Conservation (phyloP, 1,140 invertebrate species). For the Whitmania pigra region DNA sequence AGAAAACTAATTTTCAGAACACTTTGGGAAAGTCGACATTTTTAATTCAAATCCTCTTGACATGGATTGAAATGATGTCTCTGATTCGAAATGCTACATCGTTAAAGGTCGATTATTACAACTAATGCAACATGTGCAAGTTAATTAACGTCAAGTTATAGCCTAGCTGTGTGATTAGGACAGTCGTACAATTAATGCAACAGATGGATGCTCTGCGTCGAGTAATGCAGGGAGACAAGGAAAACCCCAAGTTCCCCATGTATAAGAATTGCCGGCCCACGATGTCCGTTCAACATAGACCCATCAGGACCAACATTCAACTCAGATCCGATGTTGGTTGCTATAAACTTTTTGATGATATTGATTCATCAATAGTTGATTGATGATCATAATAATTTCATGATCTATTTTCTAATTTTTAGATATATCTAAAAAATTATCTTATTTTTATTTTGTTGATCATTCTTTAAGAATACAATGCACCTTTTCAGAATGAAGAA, state of each 20-base stretch:
- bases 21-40: background rate
- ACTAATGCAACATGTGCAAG: background rate
- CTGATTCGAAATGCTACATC: background rate
- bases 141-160: background rate
- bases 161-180: background rate
- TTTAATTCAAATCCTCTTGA: constrained; percentile 13
- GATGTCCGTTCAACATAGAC: constrained; percentile 73
- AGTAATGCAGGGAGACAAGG: constrained; percentile 73
- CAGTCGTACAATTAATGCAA: background rate
- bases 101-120: background rate
- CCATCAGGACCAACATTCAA: constrained; percentile 86
- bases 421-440: background rate
- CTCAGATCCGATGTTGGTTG: constrained; percentile 63
- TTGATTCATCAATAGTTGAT: background rate
- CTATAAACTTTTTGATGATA: background rate
- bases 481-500: constrained; percentile 18
- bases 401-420: background rate
- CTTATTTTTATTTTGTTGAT: background rate
- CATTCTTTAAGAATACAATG: background rate
- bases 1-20: background rate
- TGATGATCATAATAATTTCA: background rate
- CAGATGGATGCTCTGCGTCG: constrained; percentile 66
- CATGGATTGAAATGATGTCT: background rate
- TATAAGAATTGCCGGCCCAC: constrained; percentile 83
- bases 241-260: constrained; percentile 72